Base-by-base conservation (phyloP, 2,888 invertebrate species). In the Catocala fraxini region DNA sequence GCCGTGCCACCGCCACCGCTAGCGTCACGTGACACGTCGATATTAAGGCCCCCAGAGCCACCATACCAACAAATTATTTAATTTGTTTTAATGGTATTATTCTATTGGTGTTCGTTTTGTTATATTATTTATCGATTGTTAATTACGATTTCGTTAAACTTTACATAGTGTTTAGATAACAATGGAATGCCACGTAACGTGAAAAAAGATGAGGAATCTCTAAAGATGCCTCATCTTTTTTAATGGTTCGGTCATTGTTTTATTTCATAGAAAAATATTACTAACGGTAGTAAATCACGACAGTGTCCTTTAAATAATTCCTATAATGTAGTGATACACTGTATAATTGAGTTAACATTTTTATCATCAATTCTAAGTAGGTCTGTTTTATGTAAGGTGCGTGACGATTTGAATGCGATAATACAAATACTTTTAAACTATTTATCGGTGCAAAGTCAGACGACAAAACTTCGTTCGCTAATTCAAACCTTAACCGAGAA, bases 1-100 rank as follows among this genome's bases (percentile, higher is more conserved):
- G 83, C 59, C 85, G 77, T 25, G 35, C 35, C 35, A 5, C 65
- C 84, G 85, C 75, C 80, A 15, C 74, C 78, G 65, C 79, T 51
- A 70, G 65, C 72, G 65, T 84, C 73, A 74, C 85, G 82, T 82
- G 85, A 84, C 78, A 75, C 68, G 56, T 70, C 70, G 70, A 77
- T 80, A 85, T 85, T 79, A 84, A 68, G 61, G 65, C 65, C 54
- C 51, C 60, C 67, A 60, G 54, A 65, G 55, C 54, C 65, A 59
- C 42, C 64, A 70, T 57, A 67, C 49, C 65, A 63, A 65, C 68
- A 66, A 76, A 77, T 71, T 66, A 71, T 76, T 73, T 65, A 54
- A 75, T 74, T 80, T 68, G 70, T 71, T 67, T 68, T 39, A 68
- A 68, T 64, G 63, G 46, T 61, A 25, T 3, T 39, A 42, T 10